Evolutionary conservation across 2,888 invertebrate species (phyloP).

Genomic region (Nomada fucata): DNA sequence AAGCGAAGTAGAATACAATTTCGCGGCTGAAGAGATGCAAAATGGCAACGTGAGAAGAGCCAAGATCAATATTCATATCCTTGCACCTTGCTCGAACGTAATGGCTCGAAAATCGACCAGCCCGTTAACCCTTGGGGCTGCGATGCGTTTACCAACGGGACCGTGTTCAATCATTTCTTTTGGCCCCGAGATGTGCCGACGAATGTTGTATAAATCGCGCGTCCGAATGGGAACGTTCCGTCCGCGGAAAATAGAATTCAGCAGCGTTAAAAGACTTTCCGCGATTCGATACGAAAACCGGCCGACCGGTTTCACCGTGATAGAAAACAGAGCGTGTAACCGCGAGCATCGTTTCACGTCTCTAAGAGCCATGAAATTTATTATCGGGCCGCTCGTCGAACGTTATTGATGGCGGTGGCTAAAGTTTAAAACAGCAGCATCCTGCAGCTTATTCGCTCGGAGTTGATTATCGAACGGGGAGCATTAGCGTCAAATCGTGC

Average conservation of each 20-base stretch:
- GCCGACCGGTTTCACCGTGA: constrained; percentile 27
- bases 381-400: constrained; percentile 39
- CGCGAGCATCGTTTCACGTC: constrained; percentile 11
- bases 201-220: too few relatives aligned
- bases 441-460: background rate
- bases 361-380: constrained; percentile 42
- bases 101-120: background rate
- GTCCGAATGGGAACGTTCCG: too few relatives aligned
- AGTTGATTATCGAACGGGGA: constrained; percentile 19
- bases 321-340: constrained; percentile 56
- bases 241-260: too few relatives aligned
- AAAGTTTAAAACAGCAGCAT: constrained; percentile 36
- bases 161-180: too few relatives aligned
- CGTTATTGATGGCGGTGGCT: constrained; percentile 32
- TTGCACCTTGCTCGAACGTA: constrained; percentile 15
- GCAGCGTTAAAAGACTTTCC: background rate
- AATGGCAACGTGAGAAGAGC: constrained; percentile 11
- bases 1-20: constrained; percentile 18
- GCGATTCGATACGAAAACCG: background rate
- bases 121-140: too few relatives aligned
- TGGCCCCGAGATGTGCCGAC: too few relatives aligned
- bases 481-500: constrained; percentile 46
- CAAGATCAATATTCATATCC: constrained; percentile 35
- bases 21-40: constrained; percentile 5
- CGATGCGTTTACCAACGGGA: too few relatives aligned